Conservation (phyloP, 2,113 vertebrate species). For the Sphaerodactylus townsendi region DNA sequence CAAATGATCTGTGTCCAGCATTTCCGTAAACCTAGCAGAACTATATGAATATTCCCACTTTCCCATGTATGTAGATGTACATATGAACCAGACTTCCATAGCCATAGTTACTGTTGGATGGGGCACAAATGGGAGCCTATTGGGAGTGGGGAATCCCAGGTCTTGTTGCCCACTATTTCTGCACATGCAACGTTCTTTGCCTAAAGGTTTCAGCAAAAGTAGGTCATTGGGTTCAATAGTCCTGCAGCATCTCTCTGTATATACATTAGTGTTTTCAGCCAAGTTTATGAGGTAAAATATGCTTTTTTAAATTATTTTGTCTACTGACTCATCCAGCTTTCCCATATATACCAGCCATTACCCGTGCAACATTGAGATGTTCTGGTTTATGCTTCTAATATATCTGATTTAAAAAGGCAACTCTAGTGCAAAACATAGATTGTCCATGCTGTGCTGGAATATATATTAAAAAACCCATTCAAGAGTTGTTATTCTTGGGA, state of each 20-base stretch:
- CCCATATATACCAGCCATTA: background rate
- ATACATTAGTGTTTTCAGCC: background rate
- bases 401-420: background rate
- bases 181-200: too few species aligned
- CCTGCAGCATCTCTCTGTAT: background rate
- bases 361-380: background rate
- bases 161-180: too few species aligned
- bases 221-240: too few species aligned
- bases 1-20: too few species aligned
- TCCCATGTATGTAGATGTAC: too few species aligned
- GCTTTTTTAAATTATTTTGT: background rate
- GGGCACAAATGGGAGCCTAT: background rate
- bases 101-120: background rate
- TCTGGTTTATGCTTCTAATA: background rate
- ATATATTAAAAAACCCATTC: background rate
- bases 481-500: background rate
- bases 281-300: background rate
- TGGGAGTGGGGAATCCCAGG: too few species aligned
- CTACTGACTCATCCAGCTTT: background rate
- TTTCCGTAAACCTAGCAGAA: too few species aligned
- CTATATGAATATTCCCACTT: too few species aligned
- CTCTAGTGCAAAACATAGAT: background rate
- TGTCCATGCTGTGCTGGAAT: background rate
- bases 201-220: too few species aligned
- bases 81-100: background rate